Conservation (phyloP, 92 coral and sea anemone genomes). For the Porites cylindrica region DNA sequence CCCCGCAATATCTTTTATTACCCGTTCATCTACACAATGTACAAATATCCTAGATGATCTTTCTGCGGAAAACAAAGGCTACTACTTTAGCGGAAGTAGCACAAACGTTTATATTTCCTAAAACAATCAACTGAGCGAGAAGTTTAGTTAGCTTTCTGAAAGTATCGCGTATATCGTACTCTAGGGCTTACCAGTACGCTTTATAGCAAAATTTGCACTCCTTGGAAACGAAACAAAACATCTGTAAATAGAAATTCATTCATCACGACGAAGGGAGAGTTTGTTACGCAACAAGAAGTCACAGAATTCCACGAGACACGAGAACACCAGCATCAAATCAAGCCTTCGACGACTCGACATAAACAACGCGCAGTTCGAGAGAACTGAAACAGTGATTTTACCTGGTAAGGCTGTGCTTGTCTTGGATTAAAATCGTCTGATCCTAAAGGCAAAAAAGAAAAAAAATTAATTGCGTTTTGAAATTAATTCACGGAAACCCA, state of each 20-base stretch:
- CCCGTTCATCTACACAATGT: background rate
- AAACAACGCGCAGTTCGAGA: slow-evolving; percentile 17
- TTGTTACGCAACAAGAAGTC: slow-evolving; percentile 29
- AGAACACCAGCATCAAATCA: background rate
- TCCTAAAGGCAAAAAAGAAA: slow-evolving; percentile 48
- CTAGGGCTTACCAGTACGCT: background rate
- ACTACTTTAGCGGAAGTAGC: slow-evolving; percentile 48
- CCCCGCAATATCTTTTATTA: background rate
- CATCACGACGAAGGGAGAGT: slow-evolving; percentile 26
- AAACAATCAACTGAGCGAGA: background rate
- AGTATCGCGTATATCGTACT: background rate
- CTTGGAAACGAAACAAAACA: slow-evolving; percentile 54
- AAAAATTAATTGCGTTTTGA: slow-evolving; percentile 42
- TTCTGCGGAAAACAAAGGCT: background rate
- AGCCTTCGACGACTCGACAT: background rate
- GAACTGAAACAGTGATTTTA: background rate
- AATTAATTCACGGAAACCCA: slow-evolving; percentile 27
- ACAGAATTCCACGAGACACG: slow-evolving; percentile 56
- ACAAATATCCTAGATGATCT: slow-evolving; percentile 32
- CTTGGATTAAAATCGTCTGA: slow-evolving; percentile 67
- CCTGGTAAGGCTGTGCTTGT: slow-evolving; percentile 55
- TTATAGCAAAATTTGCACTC: slow-evolving; percentile 6
- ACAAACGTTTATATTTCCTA: slow-evolving; percentile 4
- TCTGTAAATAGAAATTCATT: slow-evolving; percentile 44
- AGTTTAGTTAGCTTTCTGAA: background rate